phyloP scores from a whole-genome alignment of 2,797 vertebrate genomes.

The Sebastes nivosus region DNA sequence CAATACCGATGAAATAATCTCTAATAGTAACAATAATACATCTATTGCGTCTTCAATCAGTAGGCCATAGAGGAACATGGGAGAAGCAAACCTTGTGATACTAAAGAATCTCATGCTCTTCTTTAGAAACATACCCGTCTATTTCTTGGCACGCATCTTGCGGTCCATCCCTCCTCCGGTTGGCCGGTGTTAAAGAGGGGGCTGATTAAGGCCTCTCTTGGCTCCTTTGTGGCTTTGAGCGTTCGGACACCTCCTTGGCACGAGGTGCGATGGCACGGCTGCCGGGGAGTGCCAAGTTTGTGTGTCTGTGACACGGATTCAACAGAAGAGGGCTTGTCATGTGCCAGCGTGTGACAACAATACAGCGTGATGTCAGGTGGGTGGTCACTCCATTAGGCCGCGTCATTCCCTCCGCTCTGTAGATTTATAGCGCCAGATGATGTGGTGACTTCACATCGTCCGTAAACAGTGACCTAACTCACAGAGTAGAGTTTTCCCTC shows the following conservation, averaged over 20 bases:
- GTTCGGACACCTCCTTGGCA: slow-evolving; percentile 66
- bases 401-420: slow-evolving; percentile 52
- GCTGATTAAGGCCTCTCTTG: slow-evolving; percentile 52
- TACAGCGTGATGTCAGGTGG: slow-evolving; percentile 50
- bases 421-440: slow-evolving; percentile 13
- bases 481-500: slow-evolving; percentile 5
- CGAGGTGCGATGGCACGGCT: slow-evolving; percentile 36
- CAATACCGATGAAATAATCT: too few species aligned
- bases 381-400: slow-evolving; percentile 38
- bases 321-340: slow-evolving; percentile 35
- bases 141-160: slow-evolving; percentile 37
- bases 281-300: slow-evolving; percentile 42
- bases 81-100: slow-evolving; percentile 19
- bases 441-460: slow-evolving; percentile 44
- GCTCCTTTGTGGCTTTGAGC: slow-evolving; percentile 55
- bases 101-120: slow-evolving; percentile 18
- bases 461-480: slow-evolving; percentile 45
- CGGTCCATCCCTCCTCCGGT: slow-evolving; percentile 23
- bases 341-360: slow-evolving; percentile 42
- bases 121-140: slow-evolving; percentile 12
- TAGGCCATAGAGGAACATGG: neutral
- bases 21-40: neutral
- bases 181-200: slow-evolving; percentile 61
- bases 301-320: slow-evolving; percentile 44
- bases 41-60: neutral